phyloP scores from a whole-genome alignment of 2,113 vertebrate species.

The Herpetotheres cachinnans region DNA sequence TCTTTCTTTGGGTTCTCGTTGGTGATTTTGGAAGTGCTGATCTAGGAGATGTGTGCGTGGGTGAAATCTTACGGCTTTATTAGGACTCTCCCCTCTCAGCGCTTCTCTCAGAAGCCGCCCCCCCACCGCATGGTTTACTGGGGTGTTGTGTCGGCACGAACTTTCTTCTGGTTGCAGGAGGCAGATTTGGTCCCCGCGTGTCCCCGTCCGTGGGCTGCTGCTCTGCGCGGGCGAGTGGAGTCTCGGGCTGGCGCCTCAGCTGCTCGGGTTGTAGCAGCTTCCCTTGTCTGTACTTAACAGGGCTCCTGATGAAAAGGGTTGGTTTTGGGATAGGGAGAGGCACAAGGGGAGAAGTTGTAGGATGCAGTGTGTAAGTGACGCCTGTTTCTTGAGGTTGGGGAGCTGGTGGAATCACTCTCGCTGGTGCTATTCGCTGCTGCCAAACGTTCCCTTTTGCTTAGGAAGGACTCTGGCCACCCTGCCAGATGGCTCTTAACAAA shows the following conservation, averaged over 20 bases:
- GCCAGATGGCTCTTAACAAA: neutral
- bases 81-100: neutral
- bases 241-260: neutral
- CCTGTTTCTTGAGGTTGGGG: neutral
- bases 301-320: neutral
- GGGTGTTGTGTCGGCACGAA: neutral
- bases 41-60: neutral
- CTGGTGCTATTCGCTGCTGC: neutral
- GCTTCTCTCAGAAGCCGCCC: neutral
- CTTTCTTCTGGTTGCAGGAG: neutral
- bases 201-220: neutral
- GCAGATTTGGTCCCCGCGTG: neutral
- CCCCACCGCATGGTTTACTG: neutral
- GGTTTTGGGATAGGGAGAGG: neutral
- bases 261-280: neutral
- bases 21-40: conserved; percentile 33
- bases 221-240: neutral
- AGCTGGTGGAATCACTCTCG: neutral
- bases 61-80: conserved; percentile 1
- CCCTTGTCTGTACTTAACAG: neutral
- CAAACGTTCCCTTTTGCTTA: neutral
- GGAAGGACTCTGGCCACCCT: neutral
- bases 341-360: neutral
- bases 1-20: neutral
- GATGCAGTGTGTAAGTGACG: neutral